Base-by-base conservation (phyloP, 2,888 invertebrate species). In the Zhuqinia jingwanae region DNA sequence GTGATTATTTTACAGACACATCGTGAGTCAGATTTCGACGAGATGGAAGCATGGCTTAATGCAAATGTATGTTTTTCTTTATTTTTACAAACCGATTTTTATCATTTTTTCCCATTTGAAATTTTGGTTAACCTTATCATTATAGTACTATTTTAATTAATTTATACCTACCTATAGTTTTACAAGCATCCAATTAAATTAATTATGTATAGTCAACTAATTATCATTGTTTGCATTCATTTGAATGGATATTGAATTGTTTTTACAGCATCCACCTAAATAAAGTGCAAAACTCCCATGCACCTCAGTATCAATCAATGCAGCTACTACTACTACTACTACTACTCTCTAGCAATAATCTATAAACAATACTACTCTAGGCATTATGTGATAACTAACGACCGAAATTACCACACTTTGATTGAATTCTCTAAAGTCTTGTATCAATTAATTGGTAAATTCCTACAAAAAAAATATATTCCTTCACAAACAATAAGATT, bases 31-130 rank as follows among this genome's bases (percentile, higher is more conserved):
- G 97, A 98, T 93, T 96, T 97, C 93, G 97, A 96, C 94, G 98
- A 98, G 94, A 98, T 98, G 94, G 97, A 97, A 92, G 97, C 97
- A 93, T 98, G 98, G 98, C 95, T 98, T 92, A 95, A 96, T 92
- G 94, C 94, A 94, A 96, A 95, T 95, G 97, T 95, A 94, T 95
- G 95, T 95, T 58, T 78, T 86, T 60, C 15, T 68, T 85, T 76
- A 85, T 76, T 68, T 76, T 80, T 76, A 65, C 17, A 65, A 65
- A n/a, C 3, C 70, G 56, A 78, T 73, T 68, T 77, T 83, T 81
- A 42, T 68, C 73, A 36, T 75, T 65, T 42, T 42, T 63, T 30
- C 70, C 27, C n/a, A 50, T 60, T 56, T 22, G 20, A 36, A 17
- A 68, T 50, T 47, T 8, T 68, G 36, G 8, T 65, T 27, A 50